A percentile compares a stretch with the other conserved stretches of the same genome.
Conservation (phyloP, 2,888 invertebrate genomes). For the Cheilosia scutellata region DNA sequence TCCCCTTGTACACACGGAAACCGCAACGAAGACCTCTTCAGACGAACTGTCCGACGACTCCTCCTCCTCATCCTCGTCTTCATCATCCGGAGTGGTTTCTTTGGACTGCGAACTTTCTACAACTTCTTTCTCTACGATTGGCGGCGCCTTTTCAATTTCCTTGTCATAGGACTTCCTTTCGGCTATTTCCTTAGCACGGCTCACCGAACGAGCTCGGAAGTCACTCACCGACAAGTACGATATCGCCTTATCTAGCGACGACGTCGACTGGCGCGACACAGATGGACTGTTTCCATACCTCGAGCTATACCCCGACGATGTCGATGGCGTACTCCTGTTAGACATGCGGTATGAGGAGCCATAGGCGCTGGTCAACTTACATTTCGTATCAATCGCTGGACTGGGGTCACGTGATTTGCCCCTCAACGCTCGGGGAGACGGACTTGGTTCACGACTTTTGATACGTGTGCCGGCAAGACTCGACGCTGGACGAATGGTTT, state of each 20-base stretch:
- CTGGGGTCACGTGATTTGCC: constrained; percentile 85
- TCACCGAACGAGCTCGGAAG: constrained; percentile 81
- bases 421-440: constrained; percentile 81
- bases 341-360: constrained; percentile 78
- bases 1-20: constrained; percentile 89
- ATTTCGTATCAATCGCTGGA: constrained; percentile 84
- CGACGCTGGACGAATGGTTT: constrained; percentile 80
- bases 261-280: constrained; percentile 31
- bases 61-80: constrained; percentile 74
- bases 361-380: constrained; percentile 76
- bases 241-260: constrained; percentile 79
- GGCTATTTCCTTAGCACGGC: constrained; percentile 81
- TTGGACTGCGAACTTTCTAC: constrained; percentile 13
- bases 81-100: constrained; percentile 61
- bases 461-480: constrained; percentile 76
- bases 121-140: constrained; percentile 79
- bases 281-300: constrained; percentile 77
- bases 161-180: constrained; percentile 84
- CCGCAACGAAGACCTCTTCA: constrained; percentile 83
- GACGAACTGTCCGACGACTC: constrained; percentile 66
- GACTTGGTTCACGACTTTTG: constrained; percentile 86
- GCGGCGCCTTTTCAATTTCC: constrained; percentile 77
- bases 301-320: constrained; percentile 71
- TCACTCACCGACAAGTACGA: constrained; percentile 83
- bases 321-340: constrained; percentile 71